Percentiles rank a stretch among this genome's conserved stretches.
Evolutionary conservation across 2,113 vertebrate species (phyloP).

Genomic region (Halcyon malimbica): DNA sequence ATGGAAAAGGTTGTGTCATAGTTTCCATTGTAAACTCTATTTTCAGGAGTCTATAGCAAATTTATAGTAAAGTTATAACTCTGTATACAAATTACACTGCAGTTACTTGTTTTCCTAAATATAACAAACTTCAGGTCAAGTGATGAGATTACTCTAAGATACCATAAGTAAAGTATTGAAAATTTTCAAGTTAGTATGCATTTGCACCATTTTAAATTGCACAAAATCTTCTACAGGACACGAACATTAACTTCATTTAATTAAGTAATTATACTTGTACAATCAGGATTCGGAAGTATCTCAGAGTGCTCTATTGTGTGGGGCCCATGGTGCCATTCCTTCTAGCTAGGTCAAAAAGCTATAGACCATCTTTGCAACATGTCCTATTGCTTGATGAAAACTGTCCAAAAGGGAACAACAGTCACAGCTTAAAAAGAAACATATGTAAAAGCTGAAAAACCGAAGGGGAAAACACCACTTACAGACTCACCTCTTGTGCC

Average conservation of each 20-base stretch:
- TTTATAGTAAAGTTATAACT: neutral
- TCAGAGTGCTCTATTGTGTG: neutral
- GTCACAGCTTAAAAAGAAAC: neutral
- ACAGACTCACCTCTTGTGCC: neutral
- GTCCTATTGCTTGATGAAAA: neutral
- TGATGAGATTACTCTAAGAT: neutral
- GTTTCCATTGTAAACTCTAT: neutral
- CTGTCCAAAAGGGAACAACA: neutral
- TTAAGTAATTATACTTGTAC: conserved; percentile 29
- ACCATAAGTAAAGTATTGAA: neutral
- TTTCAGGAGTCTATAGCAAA: neutral
- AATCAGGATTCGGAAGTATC: neutral
- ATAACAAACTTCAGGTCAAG: neutral
- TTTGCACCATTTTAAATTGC: neutral
- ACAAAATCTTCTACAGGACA: neutral
- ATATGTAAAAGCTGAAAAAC: neutral
- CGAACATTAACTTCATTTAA: neutral
- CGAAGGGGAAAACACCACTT: neutral
- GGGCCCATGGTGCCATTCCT: neutral
- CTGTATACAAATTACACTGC: neutral
- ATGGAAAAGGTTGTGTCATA: neutral
- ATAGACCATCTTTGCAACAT: neutral
- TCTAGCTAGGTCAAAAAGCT: neutral
- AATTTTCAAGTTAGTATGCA: neutral
- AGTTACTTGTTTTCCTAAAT: neutral